Conservation (phyloP, 2,888 invertebrate genomes). For the Agrotis puta region DNA sequence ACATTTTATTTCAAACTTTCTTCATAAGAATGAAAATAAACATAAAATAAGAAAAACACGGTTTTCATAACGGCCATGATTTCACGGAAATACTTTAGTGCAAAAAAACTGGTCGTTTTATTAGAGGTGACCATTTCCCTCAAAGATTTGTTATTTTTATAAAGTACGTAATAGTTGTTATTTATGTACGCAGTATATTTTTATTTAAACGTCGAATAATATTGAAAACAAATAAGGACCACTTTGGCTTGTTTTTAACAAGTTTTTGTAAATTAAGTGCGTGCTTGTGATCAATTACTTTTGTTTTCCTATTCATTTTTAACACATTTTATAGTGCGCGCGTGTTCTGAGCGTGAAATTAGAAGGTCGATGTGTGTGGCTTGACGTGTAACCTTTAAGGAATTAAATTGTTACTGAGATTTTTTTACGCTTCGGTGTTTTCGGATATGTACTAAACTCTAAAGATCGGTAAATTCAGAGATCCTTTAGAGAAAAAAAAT, state of each 20-base stretch:
- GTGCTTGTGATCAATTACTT: constrained; percentile 44
- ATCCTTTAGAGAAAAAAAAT: too few relatives aligned
- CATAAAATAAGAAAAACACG: background rate
- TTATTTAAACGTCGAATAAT: constrained; percentile 2
- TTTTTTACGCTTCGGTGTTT: background rate
- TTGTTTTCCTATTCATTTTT: constrained; percentile 40
- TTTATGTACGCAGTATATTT: background rate
- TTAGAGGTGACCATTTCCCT: background rate
- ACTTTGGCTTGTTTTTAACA: constrained; percentile 28
- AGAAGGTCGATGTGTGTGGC: constrained; percentile 41
- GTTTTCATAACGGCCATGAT: constrained; percentile 12
- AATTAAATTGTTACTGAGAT: constrained; percentile 13
- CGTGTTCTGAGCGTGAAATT: constrained; percentile 33
- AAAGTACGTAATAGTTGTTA: background rate
- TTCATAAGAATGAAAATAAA: background rate
- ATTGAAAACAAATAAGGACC: constrained; percentile 39
- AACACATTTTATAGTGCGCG: constrained; percentile 28
- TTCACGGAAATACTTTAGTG: constrained; percentile 13
- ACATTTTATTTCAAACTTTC: background rate
- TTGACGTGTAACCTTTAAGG: constrained; percentile 10
- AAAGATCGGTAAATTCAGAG: too few relatives aligned
- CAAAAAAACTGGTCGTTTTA: constrained; percentile 1
- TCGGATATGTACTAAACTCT: too few relatives aligned
- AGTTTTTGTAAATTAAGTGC: constrained; percentile 32
- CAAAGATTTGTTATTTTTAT: background rate